phyloP scores from a whole-genome alignment of 2,888 invertebrate genomes.

The Perithous albicinctus region DNA sequence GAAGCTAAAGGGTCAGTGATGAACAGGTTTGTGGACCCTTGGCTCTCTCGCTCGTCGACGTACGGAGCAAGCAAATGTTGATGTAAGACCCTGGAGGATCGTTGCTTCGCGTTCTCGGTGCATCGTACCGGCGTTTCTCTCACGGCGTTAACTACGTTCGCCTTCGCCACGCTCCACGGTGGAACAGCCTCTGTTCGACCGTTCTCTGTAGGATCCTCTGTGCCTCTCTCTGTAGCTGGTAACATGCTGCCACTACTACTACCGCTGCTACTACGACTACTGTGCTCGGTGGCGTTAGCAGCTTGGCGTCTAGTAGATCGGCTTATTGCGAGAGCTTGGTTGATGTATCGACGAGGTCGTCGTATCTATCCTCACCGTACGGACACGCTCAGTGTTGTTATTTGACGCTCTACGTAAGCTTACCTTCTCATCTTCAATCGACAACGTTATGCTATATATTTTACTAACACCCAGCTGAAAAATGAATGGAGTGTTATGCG shows the following conservation, averaged over 20 bases:
- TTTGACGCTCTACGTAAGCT: slow-evolving; percentile 14
- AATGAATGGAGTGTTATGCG: no score
- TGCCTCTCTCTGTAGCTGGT: slow-evolving; percentile 30
- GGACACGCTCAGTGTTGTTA: slow-evolving; percentile 18
- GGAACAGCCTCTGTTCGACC: slow-evolving; percentile 53
- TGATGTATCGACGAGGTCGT: slow-evolving; percentile 56
- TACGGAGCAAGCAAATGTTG: slow-evolving; percentile 65
- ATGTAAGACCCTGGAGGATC: slow-evolving; percentile 67
- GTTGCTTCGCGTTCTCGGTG: slow-evolving; percentile 39
- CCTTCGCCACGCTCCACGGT: slow-evolving; percentile 30
- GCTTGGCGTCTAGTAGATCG: slow-evolving; percentile 58
- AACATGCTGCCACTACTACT: slow-evolving; percentile 25
- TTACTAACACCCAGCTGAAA: no score
- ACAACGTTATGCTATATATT: neutral
- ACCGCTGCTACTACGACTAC: neutral
- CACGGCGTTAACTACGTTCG: slow-evolving; percentile 58
- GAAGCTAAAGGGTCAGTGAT: slow-evolving; percentile 61
- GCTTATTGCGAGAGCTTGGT: slow-evolving; percentile 59
- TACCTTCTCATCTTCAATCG: neutral
- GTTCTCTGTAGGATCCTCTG: slow-evolving; percentile 29
- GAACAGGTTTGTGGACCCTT: slow-evolving; percentile 53
- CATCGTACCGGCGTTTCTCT: slow-evolving; percentile 47
- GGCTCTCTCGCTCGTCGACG: slow-evolving; percentile 46
- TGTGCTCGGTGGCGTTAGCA: slow-evolving; percentile 44
- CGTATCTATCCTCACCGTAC: slow-evolving; percentile 25